These are phyloP conservation scores for Andrena fulva DNA, from an alignment of 2,888 invertebrate species.

Conservation along the genomic window DNA sequence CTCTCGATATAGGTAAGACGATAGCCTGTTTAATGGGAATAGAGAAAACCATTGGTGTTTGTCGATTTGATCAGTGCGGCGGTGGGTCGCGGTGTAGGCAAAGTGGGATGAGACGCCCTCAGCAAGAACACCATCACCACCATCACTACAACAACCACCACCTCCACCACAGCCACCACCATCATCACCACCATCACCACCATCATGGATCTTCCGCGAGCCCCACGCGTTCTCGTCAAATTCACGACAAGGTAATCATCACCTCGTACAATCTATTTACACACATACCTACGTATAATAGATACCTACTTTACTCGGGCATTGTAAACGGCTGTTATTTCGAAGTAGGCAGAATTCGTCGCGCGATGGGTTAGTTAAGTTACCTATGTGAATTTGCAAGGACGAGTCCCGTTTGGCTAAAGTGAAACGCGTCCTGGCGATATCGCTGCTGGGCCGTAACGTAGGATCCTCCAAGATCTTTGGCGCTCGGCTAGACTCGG, in stretches of 20 bases:
- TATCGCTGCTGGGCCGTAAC: conserved; percentile 79
- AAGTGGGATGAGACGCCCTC: conserved; percentile 85
- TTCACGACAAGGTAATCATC: conserved; percentile 77
- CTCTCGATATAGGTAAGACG: too few relatives aligned
- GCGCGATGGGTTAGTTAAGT: too few relatives aligned
- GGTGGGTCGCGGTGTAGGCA: conserved; percentile 84
- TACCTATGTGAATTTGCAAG: conserved; percentile 57
- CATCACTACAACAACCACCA: conserved; percentile 68
- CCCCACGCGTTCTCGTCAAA: conserved; percentile 78
- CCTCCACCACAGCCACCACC: conserved; percentile 72
- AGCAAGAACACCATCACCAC: conserved; percentile 81
- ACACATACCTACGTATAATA: too few relatives aligned
- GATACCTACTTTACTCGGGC: too few relatives aligned
- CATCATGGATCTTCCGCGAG: conserved; percentile 78
- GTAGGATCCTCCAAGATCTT: conserved; percentile 77
- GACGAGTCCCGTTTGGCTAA: conserved; percentile 83
- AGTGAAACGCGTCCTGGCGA: conserved; percentile 82
- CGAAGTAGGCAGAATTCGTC: neutral
- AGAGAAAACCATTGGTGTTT: conserved; percentile 22
- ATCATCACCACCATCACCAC: conserved; percentile 73
- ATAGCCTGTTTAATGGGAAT: neutral
- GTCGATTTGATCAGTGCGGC: conserved; percentile 80
- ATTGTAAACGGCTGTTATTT: too few relatives aligned
- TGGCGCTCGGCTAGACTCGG: conserved; percentile 81
- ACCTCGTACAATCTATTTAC: neutral